Conservation (phyloP, 2,113 vertebrate genomes). For the Enhydra lutris region DNA sequence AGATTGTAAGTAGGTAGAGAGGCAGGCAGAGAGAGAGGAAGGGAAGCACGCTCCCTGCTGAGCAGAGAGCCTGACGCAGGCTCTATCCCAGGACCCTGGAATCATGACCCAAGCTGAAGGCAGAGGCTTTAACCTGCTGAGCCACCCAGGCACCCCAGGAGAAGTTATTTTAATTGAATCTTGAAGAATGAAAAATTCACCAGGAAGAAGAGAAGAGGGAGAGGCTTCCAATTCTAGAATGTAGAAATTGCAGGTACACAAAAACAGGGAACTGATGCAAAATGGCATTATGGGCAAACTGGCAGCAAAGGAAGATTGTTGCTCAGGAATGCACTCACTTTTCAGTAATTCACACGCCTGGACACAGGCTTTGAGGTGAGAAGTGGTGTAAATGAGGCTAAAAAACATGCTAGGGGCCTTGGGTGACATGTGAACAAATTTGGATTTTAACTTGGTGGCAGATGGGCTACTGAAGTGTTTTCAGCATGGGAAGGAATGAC, state of each 20-base stretch:
- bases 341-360: background rate
- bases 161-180: background rate
- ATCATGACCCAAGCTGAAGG: no score
- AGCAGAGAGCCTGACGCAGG: no score
- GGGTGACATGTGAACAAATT: background rate
- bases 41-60: no score
- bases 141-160: background rate
- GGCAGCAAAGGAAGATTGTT: background rate
- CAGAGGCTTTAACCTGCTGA: no score
- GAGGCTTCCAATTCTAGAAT: background rate
- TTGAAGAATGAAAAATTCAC: slow-evolving; percentile 34
- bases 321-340: background rate
- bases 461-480: slow-evolving; percentile 55
- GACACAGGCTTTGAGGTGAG: background rate
- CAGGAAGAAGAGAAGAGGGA: background rate
- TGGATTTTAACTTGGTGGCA: slow-evolving; percentile 51
- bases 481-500: slow-evolving; percentile 48
- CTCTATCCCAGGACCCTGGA: no score
- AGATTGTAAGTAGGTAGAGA: no score
- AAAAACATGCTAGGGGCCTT: background rate
- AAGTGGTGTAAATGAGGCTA: background rate
- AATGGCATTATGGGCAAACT: background rate
- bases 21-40: no score
- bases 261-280: background rate
- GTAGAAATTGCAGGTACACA: background rate